Percentiles rank a stretch among this genome's conserved stretches.
Evolutionary conservation across 2,113 vertebrate species (phyloP).

Genomic region (Tragelaphus scriptus): DNA sequence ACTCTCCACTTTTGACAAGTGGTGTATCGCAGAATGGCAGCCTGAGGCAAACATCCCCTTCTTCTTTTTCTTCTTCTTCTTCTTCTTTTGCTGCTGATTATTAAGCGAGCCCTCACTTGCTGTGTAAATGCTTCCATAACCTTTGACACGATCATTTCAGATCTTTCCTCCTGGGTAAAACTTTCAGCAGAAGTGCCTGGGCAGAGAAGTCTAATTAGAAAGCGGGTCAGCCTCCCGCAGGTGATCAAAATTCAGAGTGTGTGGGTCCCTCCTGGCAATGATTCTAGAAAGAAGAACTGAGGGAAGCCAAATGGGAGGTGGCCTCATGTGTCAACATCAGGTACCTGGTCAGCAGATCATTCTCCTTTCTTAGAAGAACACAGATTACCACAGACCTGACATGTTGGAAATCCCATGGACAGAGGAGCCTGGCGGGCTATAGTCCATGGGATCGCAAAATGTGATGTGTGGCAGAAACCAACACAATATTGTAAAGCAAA

Average conservation of each 20-base stretch:
- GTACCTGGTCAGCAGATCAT: neutral
- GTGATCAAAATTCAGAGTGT: conserved; percentile 24
- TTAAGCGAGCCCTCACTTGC: conserved; percentile 30
- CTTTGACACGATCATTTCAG: neutral
- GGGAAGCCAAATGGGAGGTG: neutral
- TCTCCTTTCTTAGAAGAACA: neutral
- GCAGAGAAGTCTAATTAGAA: conserved; percentile 1
- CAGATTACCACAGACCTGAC: neutral
- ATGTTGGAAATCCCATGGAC: neutral
- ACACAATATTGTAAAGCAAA: neutral
- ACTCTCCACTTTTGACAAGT: conserved; percentile 56
- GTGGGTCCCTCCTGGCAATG: neutral
- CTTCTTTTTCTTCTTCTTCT: neutral
- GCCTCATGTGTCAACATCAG: neutral
- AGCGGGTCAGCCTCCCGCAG: neutral
- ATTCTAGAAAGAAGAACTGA: neutral
- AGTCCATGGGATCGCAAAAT: neutral
- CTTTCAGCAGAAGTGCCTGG: neutral
- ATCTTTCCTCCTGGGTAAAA: conserved; percentile 41
- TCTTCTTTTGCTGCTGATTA: conserved; percentile 11
- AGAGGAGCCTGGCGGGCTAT: neutral
- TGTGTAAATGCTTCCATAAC: conserved; percentile 46
- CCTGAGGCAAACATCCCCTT: conserved; percentile 2
- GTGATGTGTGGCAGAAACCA: neutral
- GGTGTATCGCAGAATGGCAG: conserved; percentile 55